These are phyloP conservation scores for Pelecanoides urinatrix DNA, from an alignment of 2,113 vertebrate species.

Conservation along the genomic window DNA sequence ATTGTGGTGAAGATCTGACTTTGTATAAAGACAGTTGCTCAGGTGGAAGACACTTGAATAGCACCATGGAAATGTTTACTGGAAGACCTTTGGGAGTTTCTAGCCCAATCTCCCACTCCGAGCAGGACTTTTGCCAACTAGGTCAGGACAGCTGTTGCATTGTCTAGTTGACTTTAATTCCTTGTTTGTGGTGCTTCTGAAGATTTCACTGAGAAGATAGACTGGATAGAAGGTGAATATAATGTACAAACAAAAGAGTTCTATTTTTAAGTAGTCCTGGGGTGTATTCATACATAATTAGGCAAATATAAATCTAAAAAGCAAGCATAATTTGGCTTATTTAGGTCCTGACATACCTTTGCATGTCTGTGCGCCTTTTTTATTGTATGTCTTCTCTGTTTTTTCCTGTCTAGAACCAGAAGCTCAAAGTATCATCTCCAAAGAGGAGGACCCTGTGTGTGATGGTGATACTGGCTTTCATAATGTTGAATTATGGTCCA, in stretches of 20 bases:
- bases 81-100: neutral
- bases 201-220: neutral
- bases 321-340: neutral
- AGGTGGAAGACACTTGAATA: neutral
- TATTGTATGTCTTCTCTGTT: neutral
- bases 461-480: slow-evolving; percentile 86
- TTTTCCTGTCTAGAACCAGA: slow-evolving; percentile 79
- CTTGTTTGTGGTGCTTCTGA: neutral
- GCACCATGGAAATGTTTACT: neutral
- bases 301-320: neutral
- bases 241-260: neutral
- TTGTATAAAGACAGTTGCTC: neutral
- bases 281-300: neutral
- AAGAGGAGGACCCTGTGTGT: slow-evolving; percentile 90
- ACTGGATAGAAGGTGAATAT: neutral
- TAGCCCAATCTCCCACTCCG: neutral
- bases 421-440: slow-evolving; percentile 82
- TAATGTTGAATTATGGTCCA: slow-evolving; percentile 84
- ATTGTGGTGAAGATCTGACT: neutral
- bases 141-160: neutral
- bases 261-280: neutral
- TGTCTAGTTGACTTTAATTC: neutral
- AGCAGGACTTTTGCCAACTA: neutral
- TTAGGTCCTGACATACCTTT: neutral
- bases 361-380: neutral